A percentile compares a stretch with the other conserved stretches of the same genome.
Conservation (phyloP, 2,113 vertebrate species). For the Otus sunia region DNA sequence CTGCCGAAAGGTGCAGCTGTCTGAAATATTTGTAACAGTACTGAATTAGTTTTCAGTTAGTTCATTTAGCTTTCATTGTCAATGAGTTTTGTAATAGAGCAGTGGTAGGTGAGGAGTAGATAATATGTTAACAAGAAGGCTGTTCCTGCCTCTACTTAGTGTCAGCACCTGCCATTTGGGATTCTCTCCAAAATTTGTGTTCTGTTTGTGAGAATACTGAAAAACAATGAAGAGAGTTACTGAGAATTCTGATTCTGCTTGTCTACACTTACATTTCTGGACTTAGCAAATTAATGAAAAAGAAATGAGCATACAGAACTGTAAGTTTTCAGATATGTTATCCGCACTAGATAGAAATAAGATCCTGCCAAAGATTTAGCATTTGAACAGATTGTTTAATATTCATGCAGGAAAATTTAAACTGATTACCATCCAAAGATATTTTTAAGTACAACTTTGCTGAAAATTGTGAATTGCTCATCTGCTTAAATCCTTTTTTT, state of each 20-base stretch:
- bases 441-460: neutral
- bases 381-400: slow-evolving; percentile 24
- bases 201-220: slow-evolving; percentile 40
- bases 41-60: slow-evolving; percentile 31
- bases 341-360: neutral
- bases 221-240: slow-evolving; percentile 7
- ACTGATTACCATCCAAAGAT: neutral
- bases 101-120: slow-evolving; percentile 58
- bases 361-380: neutral
- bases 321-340: neutral
- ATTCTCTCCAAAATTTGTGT: slow-evolving; percentile 52
- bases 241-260: neutral
- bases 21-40: slow-evolving; percentile 5
- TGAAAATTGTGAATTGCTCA: neutral
- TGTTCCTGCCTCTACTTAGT: slow-evolving; percentile 56
- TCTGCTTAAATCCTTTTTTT: neutral
- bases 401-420: neutral
- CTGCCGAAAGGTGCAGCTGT: neutral
- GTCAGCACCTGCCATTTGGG: slow-evolving; percentile 67
- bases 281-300: neutral
- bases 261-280: neutral
- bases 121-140: slow-evolving; percentile 65
- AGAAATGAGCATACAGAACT: neutral
- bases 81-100: slow-evolving; percentile 61
- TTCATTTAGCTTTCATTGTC: slow-evolving; percentile 56